Percentiles rank a stretch among this genome's conserved stretches.
Evolutionary conservation across 2,797 vertebrate species (phyloP).

Genomic region (Pseudochirops corinnae): DNA sequence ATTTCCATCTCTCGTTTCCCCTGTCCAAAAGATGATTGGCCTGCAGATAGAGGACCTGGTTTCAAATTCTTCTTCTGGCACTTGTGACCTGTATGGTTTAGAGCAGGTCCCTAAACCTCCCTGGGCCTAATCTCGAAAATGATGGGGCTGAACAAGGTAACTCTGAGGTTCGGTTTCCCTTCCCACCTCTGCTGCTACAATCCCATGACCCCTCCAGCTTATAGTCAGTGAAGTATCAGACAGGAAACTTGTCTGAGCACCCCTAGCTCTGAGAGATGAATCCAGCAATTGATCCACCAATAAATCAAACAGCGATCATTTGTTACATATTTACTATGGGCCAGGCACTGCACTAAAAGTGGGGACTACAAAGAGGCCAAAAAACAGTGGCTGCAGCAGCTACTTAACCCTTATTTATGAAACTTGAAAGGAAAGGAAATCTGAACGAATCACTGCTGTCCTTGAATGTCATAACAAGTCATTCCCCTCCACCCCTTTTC

Average conservation of each 20-base stretch:
- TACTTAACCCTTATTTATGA: not conserved
- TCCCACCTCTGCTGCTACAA: not conserved
- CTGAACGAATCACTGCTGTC: slow-evolving; percentile 3
- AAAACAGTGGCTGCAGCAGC: not conserved
- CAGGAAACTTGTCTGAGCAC: slow-evolving; percentile 6
- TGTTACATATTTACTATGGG: not conserved
- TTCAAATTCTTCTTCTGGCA: not conserved
- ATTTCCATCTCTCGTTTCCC: not conserved
- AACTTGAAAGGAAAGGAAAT: slow-evolving; percentile 31
- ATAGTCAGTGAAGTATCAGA: slow-evolving; percentile 35
- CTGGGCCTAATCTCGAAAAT: not conserved
- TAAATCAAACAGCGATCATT: not conserved
- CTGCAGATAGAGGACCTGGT: not conserved
- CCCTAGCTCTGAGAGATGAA: not conserved
- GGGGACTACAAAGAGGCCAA: not conserved
- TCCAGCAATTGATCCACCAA: not conserved
- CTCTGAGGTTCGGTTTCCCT: not conserved
- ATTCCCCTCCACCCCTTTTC: not conserved
- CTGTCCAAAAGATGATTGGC: not conserved
- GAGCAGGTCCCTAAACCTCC: not conserved
- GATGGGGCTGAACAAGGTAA: not conserved
- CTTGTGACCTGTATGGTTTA: not conserved
- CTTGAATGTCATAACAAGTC: slow-evolving; percentile 29
- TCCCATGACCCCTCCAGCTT: not conserved
- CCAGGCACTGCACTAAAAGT: not conserved